Percentiles rank a stretch among this genome's conserved stretches.
Evolutionary conservation across 2,888 invertebrate genomes (phyloP).

Genomic region (Meteorus cinctellus): DNA sequence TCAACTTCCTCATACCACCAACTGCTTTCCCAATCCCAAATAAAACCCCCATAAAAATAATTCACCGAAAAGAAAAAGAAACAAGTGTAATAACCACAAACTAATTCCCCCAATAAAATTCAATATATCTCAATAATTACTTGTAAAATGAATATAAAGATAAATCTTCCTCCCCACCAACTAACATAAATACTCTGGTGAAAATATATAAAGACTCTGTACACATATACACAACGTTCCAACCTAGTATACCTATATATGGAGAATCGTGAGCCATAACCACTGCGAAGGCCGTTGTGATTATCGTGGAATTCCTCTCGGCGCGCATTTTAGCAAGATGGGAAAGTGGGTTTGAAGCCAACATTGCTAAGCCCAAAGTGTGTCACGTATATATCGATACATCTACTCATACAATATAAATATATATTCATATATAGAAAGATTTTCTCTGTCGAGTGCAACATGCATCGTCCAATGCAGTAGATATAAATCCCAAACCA

Average conservation of each 20-base stretch:
- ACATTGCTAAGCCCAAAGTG: conserved; percentile 23
- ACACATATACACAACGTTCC: neutral
- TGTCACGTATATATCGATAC: conserved; percentile 24
- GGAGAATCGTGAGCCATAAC: conserved; percentile 7
- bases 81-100: neutral
- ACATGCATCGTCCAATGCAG: neutral
- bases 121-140: neutral
- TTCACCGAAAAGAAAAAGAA: neutral
- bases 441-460: conserved; percentile 10
- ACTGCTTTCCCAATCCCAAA: no score
- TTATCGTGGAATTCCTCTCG: conserved; percentile 22
- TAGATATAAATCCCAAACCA: neutral
- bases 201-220: neutral
- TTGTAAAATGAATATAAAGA: neutral
- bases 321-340: conserved; percentile 29
- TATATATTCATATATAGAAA: neutral
- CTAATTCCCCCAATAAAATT: neutral
- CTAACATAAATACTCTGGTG: neutral
- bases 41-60: no score
- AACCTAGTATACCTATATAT: neutral
- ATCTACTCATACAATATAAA: neutral
- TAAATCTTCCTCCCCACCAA: neutral
- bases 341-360: conserved; percentile 33
- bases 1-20: no score
- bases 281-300: conserved; percentile 26